Percentiles rank a stretch among this genome's conserved stretches.
These are phyloP conservation scores for Tonatia bakeri DNA, from an alignment of 2,113 vertebrate species.

Conservation along the genomic window DNA sequence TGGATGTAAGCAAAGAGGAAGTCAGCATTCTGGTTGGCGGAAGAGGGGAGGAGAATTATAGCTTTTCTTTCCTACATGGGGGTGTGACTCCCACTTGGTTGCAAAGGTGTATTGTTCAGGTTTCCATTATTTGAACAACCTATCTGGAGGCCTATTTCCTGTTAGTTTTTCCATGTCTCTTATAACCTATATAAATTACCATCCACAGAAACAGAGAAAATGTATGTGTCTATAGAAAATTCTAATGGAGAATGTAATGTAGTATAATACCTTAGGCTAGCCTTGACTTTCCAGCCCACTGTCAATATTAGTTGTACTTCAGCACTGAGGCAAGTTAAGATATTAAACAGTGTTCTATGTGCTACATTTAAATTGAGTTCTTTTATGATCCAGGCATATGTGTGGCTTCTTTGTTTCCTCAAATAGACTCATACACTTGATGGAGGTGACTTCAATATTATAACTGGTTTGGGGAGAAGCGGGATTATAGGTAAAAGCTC, in stretches of 20 bases:
- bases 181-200: slow-evolving; percentile 4
- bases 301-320: neutral
- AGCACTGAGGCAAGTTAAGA: neutral
- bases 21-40: neutral
- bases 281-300: neutral
- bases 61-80: neutral
- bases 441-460: neutral
- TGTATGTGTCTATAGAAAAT: neutral
- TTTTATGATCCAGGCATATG: neutral
- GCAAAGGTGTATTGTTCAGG: neutral
- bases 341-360: slow-evolving; percentile 1
- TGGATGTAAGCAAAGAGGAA: slow-evolving; percentile 6
- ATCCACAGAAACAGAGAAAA: neutral
- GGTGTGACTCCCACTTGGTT: neutral
- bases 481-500: neutral
- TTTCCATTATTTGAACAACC: slow-evolving; percentile 36
- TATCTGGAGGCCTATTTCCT: neutral
- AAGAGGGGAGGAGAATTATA: neutral
- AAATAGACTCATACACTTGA: neutral
- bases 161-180: neutral
- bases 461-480: neutral
- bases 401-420: neutral
- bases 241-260: neutral
- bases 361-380: slow-evolving; percentile 3
- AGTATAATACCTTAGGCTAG: neutral